Conservation (phyloP, 1,140 invertebrate species). For the Drosophila ogumai region DNA sequence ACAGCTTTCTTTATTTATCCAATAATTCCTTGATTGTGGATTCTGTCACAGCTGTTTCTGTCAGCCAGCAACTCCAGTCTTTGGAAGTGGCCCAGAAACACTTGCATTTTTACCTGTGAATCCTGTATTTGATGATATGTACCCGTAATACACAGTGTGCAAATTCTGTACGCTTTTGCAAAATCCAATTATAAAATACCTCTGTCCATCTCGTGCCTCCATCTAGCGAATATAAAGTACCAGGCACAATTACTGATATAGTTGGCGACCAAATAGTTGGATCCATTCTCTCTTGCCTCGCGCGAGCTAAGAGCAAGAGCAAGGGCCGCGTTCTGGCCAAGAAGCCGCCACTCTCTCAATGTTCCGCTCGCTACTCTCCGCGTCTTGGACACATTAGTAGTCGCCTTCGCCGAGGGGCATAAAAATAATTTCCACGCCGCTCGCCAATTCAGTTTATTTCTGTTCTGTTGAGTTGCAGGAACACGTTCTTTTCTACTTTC, state of each 20-base stretch:
- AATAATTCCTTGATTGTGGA: neutral
- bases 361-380: conserved; percentile 5
- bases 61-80: neutral
- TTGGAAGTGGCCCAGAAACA: neutral
- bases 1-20: neutral
- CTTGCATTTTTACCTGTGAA: neutral
- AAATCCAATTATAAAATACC: conserved; percentile 56
- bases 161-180: conserved; percentile 3
- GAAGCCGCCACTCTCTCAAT: conserved; percentile 19
- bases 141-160: conserved; percentile 3
- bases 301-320: conserved; percentile 18
- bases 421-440: conserved; percentile 78
- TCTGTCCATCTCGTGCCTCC: conserved; percentile 17
- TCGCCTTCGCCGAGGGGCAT: conserved; percentile 56
- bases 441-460: conserved; percentile 84
- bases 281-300: conserved; percentile 32
- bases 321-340: conserved; percentile 37
- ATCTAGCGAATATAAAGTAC: conserved; percentile 6
- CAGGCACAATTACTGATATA: conserved; percentile 1
- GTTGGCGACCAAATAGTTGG: conserved; percentile 14
- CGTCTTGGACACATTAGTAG: conserved; percentile 20
- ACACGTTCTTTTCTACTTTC: conserved; percentile 85
- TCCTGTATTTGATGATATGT: neutral
- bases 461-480: conserved; percentile 85
- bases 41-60: conserved; percentile 34